Conservation (phyloP, 2,797 vertebrate genomes). For the Fistularia commersonii region DNA sequence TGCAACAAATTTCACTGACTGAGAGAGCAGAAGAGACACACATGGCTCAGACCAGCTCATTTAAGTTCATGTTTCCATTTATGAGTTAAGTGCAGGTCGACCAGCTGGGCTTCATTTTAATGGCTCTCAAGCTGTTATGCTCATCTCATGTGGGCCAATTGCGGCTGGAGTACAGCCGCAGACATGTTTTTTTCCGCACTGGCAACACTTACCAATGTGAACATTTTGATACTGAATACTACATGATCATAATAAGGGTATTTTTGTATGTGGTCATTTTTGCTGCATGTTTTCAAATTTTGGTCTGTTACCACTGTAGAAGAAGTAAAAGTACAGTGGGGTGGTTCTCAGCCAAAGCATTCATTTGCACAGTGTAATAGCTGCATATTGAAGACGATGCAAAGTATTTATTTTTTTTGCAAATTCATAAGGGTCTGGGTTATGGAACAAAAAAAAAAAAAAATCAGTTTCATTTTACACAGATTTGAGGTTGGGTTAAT, state of each 20-base stretch:
- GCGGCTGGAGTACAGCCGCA: conserved; percentile 50
- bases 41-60: conserved; percentile 18
- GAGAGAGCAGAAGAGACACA: conserved; percentile 5
- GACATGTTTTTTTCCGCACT: conserved; percentile 48
- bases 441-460: too few relatives aligned
- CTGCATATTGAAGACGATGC: conserved; percentile 4
- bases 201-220: conserved; percentile 26
- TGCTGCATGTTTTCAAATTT: conserved; percentile 37
- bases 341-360: conserved; percentile 23
- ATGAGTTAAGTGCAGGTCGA: conserved; percentile 40
- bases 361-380: conserved; percentile 12
- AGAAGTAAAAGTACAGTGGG: conserved; percentile 16
- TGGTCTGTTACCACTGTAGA: conserved; percentile 14
- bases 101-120: conserved; percentile 52
- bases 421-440: too few relatives aligned
- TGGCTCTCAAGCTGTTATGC: conserved; percentile 44
- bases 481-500: too few relatives aligned
- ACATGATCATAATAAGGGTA: conserved; percentile 42
- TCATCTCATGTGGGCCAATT: conserved; percentile 45
- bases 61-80: conserved; percentile 37
- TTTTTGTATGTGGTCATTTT: conserved; percentile 31
- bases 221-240: conserved; percentile 26
- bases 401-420: background rate
- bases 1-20: background rate
- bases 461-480: too few relatives aligned